These are phyloP conservation scores for Monopterus albus DNA, from an alignment of 2,113 vertebrate species.

Conservation along the genomic window DNA sequence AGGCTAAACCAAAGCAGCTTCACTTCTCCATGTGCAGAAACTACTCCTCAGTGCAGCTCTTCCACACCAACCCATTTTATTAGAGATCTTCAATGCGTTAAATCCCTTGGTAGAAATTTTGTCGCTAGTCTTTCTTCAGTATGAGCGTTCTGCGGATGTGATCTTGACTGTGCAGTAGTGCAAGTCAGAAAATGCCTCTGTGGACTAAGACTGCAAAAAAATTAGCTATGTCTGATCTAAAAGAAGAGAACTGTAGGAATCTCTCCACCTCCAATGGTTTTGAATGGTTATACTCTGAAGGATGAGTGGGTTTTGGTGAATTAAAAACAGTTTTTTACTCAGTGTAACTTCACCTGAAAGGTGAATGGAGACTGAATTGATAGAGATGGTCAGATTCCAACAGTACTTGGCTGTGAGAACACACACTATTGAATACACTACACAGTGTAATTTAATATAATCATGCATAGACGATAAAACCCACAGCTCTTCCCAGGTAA, in stretches of 20 bases:
- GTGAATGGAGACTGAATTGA: constrained; percentile 16
- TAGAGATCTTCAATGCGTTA: constrained; percentile 37
- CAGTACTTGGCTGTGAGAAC: constrained; percentile 23
- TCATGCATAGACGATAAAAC: constrained; percentile 36
- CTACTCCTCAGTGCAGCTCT: constrained; percentile 25
- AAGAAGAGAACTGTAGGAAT: constrained; percentile 38
- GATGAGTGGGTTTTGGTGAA: constrained; percentile 26
- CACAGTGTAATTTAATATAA: constrained; percentile 36
- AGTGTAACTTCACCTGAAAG: constrained; percentile 6
- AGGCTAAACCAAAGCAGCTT: constrained; percentile 31
- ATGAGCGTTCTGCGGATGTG: constrained; percentile 58
- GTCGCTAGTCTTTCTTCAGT: constrained; percentile 34
- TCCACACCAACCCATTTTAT: constrained; percentile 44
- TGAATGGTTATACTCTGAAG: constrained; percentile 40
- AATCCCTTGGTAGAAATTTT: constrained; percentile 36
- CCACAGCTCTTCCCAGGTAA: constrained; percentile 19
- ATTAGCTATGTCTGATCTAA: constrained; percentile 48
- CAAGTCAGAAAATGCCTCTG: constrained; percentile 50
- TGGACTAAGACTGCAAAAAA: constrained; percentile 21
- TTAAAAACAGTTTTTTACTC: constrained; percentile 50
- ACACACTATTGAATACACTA: constrained; percentile 22
- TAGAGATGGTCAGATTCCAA: constrained; percentile 32
- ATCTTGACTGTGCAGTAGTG: constrained; percentile 50
- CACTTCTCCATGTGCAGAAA: constrained; percentile 28
- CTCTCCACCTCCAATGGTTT: constrained; percentile 30